Base-by-base conservation (phyloP, 2,797 vertebrate genomes). In the Poeciliopsis infans region DNA sequence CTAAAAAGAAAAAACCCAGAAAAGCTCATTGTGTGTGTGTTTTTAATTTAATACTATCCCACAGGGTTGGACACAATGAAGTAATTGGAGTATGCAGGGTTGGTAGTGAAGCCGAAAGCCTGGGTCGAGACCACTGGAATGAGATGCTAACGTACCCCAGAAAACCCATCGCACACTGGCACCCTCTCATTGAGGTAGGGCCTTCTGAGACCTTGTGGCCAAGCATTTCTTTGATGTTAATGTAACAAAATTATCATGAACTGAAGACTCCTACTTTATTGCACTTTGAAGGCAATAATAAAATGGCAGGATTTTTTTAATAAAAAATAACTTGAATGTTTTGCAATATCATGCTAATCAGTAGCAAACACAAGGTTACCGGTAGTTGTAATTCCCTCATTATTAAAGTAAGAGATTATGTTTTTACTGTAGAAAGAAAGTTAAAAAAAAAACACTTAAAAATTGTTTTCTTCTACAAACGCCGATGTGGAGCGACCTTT, bases 11-110 rank as follows among this genome's bases (percentile, higher is more conserved):
- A 41, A 23, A 0, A 74, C 1, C 4, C 75, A 36, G 23, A 15
- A 23, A 72, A 31, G 31, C 33, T 70, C 46, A 51, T 25, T 10
- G 20, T 49, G 18, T 43, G 8, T 41, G 39, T 39, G 39, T 41
- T 1, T 41, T 1, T 43, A 2, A 31, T 1, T 10, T 10, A 23
- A 51, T 51, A 25, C 90, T 80, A 90, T 94, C 94, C 93, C 93
- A 95, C 96, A 99, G 98, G 90, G 97, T 99, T 84, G 98, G 98
- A 94, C 98, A 99, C 94, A 99, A 99, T 89, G 98, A 99, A 93
- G 96, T 99, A 88, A 99, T 99, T 61, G 98, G 98, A 46, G 96
- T 99, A 83, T 98, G 98, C 95, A 96, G 97, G 92, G 98, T 99
- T 89, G 98, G 98, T 91, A 98, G 96, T 79, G 95, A 97, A 64